Percentiles rank a stretch among this genome's conserved stretches.
phyloP scores from a whole-genome alignment of 2,797 vertebrate species.

The Gallinago stenura region DNA sequence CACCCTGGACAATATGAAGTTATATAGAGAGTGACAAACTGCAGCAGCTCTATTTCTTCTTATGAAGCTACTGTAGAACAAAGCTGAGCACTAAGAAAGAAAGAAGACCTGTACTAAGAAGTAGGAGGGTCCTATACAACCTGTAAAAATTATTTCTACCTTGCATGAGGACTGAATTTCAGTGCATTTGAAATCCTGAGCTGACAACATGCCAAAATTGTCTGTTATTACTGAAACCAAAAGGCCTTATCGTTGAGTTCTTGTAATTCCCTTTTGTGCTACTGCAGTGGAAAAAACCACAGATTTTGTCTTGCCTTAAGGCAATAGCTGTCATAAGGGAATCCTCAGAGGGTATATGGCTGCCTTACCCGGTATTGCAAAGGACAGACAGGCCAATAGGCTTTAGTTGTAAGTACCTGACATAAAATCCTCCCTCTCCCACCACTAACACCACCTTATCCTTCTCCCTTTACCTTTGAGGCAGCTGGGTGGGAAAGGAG shows the following conservation, averaged over 20 bases:
- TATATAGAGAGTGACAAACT: background rate
- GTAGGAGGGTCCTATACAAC: background rate
- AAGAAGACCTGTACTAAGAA: background rate
- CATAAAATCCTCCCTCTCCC: background rate
- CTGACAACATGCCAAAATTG: background rate
- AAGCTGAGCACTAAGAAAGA: background rate
- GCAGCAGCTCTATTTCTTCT: background rate
- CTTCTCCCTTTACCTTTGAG: background rate
- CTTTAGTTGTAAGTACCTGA: background rate
- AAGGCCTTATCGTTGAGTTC: background rate
- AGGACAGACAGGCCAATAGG: background rate
- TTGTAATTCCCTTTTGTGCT: background rate
- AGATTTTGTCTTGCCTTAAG: slow-evolving; percentile 10
- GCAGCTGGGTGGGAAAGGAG: background rate
- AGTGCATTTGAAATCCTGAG: background rate
- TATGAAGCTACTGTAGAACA: background rate
- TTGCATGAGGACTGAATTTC: background rate
- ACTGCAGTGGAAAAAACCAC: background rate
- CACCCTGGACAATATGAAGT: background rate
- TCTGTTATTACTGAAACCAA: background rate
- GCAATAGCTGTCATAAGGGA: background rate
- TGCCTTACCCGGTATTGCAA: background rate
- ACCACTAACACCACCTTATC: background rate
- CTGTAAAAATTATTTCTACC: background rate
- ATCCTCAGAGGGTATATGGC: background rate